Conservation (phyloP, 23 tunicate genomes). For the Ciona savignyi region DNA sequence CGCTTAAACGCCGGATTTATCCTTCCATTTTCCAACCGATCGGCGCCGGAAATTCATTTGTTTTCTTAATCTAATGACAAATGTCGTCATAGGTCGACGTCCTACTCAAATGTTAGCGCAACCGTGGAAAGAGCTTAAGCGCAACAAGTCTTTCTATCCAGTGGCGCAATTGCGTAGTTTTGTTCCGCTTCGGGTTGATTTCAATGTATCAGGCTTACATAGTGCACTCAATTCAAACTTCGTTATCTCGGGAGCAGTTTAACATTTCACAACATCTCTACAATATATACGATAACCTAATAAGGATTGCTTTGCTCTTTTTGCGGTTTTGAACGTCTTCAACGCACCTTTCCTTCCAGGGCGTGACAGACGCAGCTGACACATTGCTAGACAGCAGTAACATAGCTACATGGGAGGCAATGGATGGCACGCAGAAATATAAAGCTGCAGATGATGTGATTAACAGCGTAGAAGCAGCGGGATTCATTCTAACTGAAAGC, state of each 20-base stretch:
- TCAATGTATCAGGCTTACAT: too few relatives aligned
- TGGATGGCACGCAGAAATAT: conserved; percentile 8
- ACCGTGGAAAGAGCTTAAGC: too few relatives aligned
- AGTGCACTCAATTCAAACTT: too few relatives aligned
- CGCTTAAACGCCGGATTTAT: neutral
- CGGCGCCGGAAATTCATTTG: neutral
- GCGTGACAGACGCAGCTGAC: conserved; percentile 8
- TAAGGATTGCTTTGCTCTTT: too few relatives aligned
- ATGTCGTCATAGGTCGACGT: neutral
- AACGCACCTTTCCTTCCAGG: neutral
- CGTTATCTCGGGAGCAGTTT: too few relatives aligned
- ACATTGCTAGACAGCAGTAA: neutral
- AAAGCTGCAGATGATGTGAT: conserved; percentile 19
- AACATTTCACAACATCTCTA: too few relatives aligned
- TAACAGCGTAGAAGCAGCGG: conserved; percentile 45
- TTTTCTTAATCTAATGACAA: neutral
- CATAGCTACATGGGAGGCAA: conserved; percentile 14
- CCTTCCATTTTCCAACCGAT: neutral
- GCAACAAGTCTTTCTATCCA: too few relatives aligned
- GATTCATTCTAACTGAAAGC: conserved; percentile 28
- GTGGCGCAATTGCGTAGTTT: too few relatives aligned
- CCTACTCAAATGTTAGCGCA: too few relatives aligned
- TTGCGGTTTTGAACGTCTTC: too few relatives aligned
- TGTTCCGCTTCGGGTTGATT: too few relatives aligned
- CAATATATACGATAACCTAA: too few relatives aligned